Base-by-base conservation (phyloP, 1,140 invertebrate species). In the Tenebrio molitor region DNA sequence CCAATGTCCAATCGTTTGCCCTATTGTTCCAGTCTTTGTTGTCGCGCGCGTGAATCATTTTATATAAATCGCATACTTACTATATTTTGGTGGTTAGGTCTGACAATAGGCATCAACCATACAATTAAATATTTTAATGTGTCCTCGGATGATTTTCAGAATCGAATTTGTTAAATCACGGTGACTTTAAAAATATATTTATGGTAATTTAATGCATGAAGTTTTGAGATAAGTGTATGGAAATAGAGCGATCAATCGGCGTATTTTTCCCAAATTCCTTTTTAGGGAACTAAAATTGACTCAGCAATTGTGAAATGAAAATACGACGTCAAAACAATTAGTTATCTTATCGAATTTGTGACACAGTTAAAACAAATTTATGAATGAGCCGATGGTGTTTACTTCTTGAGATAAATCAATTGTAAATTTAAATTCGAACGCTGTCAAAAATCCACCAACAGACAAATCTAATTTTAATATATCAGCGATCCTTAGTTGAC, bases 111-210 rank as follows among this genome's bases (percentile, higher is more conserved):
- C 25, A 58, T 25, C 10, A 58, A 6, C 19, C 23, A 29, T 17
- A 29, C 21, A 58, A 58, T 58, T 29, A 58, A 58, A 58, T 58
- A 58, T 58, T 58, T 58, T 58, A 58, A 58, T 58, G 36, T 39
- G 36, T 39, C 36, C 36, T 29, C 10, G 16, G 23, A 58, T 58
- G 50, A 58, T 58, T 29, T 25, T 33, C n/a, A 29, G 10, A 58
- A 58, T 29, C 16, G n/a, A 25, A 29, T 58, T 58, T 25, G 21
- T 58, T 58, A 58, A 58, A 58, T 58, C 44, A 50, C 19, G 3
- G 10, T 44, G 41, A 44, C 41, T 33, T 33, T 33, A 10, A 33
- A 29, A 29, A 12, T 12, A 39, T 39, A 3, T 39, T n/a, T n/a
- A 39, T 39, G 36, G n/a, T n/a, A 39, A n/a, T 39, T 2, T n/a